Conservation (phyloP, 2,888 invertebrate genomes). For the Timandra comae region DNA sequence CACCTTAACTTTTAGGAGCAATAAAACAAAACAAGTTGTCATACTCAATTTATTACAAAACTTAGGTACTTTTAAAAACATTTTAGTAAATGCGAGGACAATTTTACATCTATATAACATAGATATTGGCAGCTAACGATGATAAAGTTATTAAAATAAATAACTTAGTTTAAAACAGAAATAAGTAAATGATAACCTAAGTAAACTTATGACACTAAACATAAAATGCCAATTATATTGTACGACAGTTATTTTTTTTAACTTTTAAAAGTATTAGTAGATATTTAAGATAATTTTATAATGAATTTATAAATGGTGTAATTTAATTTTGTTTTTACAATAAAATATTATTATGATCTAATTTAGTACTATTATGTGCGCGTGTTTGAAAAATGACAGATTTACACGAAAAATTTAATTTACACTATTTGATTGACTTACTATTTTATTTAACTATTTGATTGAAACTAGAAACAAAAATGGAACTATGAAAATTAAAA, state of each 20-base stretch:
- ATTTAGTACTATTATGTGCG: too few relatives aligned
- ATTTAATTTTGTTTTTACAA: too few relatives aligned
- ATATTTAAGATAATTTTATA: too few relatives aligned
- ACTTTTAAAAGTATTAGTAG: conserved; percentile 36
- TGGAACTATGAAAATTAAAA: too few relatives aligned
- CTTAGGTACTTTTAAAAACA: conserved; percentile 23
- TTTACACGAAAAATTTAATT: too few relatives aligned
- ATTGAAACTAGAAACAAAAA: too few relatives aligned
- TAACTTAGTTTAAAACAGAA: conserved; percentile 34
- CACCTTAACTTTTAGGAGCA: too few relatives aligned
- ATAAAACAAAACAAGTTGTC: conserved; percentile 16
- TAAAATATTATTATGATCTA: too few relatives aligned
- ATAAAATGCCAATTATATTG: conserved; percentile 67
- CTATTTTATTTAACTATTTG: too few relatives aligned
- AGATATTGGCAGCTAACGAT: conserved; percentile 54
- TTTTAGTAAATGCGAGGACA: conserved; percentile 66
- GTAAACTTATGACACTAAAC: conserved; percentile 37
- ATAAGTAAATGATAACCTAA: conserved; percentile 48
- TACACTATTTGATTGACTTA: too few relatives aligned
- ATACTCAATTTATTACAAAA: conserved; percentile 28
- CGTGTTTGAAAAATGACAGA: too few relatives aligned
- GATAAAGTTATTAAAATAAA: conserved; percentile 18
- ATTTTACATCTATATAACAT: conserved; percentile 18
- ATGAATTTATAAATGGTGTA: too few relatives aligned
- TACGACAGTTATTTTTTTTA: conserved; percentile 53